phyloP scores from a whole-genome alignment of 2,888 invertebrate species.

The Calliscelio sp. region DNA sequence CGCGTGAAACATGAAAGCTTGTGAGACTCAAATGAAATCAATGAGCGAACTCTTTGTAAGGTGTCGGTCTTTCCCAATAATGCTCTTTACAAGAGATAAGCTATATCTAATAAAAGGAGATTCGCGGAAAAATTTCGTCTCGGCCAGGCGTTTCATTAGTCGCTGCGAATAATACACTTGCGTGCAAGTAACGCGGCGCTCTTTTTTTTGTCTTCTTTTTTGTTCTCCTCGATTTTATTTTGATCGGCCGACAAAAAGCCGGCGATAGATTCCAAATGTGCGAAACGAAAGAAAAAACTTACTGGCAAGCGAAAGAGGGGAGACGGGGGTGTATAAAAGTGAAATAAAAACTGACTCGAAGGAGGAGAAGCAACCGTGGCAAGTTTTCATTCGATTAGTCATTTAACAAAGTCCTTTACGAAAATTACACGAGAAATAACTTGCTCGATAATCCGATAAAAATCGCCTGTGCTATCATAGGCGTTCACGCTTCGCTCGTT shows the following conservation, averaged over 20 bases:
- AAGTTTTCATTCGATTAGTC: conserved; percentile 42
- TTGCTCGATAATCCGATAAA: conserved; percentile 52
- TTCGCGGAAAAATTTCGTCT: too few relatives aligned
- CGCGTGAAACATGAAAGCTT: conserved; percentile 64
- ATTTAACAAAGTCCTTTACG: conserved; percentile 41
- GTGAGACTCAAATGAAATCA: conserved; percentile 61
- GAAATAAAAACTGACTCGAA: background rate
- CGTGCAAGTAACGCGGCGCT: background rate
- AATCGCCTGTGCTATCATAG: conserved; percentile 37
- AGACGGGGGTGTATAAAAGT: too few relatives aligned
- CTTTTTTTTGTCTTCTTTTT: too few relatives aligned
- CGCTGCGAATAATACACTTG: conserved; percentile 45
- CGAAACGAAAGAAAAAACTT: background rate
- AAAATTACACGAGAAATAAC: conserved; percentile 29
- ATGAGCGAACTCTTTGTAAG: conserved; percentile 62
- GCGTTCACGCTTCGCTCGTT: conserved; percentile 41
- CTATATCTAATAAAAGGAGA: conserved; percentile 80
- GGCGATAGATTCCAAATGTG: too few relatives aligned
- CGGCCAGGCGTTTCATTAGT: too few relatives aligned
- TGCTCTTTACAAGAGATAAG: conserved; percentile 60
- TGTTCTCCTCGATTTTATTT: too few relatives aligned
- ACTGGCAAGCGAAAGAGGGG: too few relatives aligned
- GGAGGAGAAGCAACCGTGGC: background rate
- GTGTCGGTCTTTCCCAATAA: conserved; percentile 53
- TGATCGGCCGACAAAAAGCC: too few relatives aligned